Conservation (phyloP, 2,113 vertebrate genomes). For the Eubucco bourcierii region DNA sequence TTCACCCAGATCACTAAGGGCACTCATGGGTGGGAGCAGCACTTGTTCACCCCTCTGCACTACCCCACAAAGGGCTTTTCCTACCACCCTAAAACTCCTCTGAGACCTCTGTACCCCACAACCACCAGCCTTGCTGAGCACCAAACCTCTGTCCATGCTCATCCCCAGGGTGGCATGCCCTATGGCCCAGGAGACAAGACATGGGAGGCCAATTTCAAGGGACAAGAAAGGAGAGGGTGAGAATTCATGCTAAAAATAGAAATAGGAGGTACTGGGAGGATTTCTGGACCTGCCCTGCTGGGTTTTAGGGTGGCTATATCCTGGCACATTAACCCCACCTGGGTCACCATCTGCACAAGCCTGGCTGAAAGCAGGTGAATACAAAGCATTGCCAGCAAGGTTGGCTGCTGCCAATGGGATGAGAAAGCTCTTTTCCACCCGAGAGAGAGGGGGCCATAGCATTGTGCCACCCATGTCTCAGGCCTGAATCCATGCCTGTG, state of each 20-base stretch:
- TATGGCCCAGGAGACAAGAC: rapidly evolving
- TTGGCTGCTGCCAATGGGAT: neutral
- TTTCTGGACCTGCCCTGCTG: neutral
- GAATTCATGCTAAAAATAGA: neutral
- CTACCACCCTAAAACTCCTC: neutral
- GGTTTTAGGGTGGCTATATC: neutral
- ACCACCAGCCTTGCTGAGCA: rapidly evolving
- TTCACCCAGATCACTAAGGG: neutral
- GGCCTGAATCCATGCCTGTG: neutral
- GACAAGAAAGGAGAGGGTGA: neutral
- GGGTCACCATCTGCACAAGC: rapidly evolving
- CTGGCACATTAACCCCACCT: rapidly evolving
- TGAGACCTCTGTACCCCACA: neutral
- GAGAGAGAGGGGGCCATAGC: neutral
- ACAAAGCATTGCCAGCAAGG: neutral
- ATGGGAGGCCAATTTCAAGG: neutral
- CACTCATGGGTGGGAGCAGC: neutral
- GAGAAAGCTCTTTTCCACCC: conserved; percentile 15
- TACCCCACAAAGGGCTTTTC: neutral
- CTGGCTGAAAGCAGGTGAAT: rapidly evolving
- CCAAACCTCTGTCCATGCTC: neutral
- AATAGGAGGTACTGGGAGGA: rapidly evolving
- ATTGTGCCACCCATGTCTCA: rapidly evolving
- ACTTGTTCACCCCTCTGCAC: neutral
- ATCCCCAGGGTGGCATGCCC: neutral